Evolutionary conservation across 1,140 invertebrate species (phyloP).

Genomic region (Trichonephila inaurata): DNA sequence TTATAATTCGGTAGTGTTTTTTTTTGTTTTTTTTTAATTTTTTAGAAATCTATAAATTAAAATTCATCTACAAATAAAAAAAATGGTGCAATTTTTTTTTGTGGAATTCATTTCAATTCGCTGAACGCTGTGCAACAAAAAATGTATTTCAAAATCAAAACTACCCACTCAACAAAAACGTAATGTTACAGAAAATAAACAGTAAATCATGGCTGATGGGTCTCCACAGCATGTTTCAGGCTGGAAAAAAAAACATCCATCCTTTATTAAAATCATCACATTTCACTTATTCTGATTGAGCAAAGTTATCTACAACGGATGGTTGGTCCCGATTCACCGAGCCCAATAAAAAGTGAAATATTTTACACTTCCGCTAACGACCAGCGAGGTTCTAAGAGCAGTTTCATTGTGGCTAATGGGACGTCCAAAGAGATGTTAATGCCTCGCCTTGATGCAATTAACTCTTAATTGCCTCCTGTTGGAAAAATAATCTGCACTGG

Average conservation of each 20-base stretch:
- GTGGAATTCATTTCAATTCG: too few species aligned
- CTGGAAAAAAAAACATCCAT: neutral
- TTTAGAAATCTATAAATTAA: too few species aligned
- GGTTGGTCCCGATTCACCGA: neutral
- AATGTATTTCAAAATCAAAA: too few species aligned
- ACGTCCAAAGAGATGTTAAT: neutral
- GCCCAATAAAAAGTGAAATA: conserved; percentile 2
- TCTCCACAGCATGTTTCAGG: neutral
- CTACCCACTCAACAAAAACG: too few species aligned
- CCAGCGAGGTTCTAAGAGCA: neutral
- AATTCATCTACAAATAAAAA: too few species aligned
- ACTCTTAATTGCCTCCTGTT: conserved; percentile 5
- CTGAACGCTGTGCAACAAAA: too few species aligned
- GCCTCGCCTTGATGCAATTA: neutral
- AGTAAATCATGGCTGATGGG: too few species aligned
- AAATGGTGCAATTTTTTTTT: too few species aligned
- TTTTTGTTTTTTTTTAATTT: too few species aligned
- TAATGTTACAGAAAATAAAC: too few species aligned
- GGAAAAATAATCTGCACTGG: neutral
- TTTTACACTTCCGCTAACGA: neutral
- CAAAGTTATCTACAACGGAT: neutral
- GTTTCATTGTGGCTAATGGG: conserved; percentile 11
- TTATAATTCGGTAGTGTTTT: too few species aligned
- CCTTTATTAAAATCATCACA: neutral
- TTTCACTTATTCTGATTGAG: neutral